Evolutionary conservation across 2,797 vertebrate species (phyloP), one percentile per base, ranked within the genome.

Genomic region (Siniperca obscura): DNA sequence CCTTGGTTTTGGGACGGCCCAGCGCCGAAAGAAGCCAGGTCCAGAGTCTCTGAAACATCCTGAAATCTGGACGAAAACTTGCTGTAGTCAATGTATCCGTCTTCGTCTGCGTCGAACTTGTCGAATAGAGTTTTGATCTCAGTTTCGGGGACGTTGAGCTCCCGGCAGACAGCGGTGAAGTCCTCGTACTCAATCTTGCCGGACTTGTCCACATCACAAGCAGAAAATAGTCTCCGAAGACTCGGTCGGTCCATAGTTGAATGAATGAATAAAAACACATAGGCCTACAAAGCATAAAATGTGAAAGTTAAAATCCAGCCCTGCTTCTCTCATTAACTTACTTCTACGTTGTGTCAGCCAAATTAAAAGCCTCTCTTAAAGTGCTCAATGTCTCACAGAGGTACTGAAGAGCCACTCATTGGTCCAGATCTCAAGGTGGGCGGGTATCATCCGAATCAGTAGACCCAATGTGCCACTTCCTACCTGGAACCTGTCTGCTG

Each of bases 191-290:
- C 95, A 1, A 95, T 96, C 66, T 66, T 81, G 2, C 94, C 95
- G 1, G 96, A 96, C 22, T 92, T 94, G 84, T 96, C 95, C 48
- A 95, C 90, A 14, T 96, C 96, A 53, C 95, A 96, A 0, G 94
- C 92, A 0, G 90, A 94, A 71, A 92, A 93, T 1, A 96, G 81
- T 19, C 93, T 91, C 21, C 83, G 80, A 0, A 92, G 73, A 19
- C 70, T 69, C 0, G 83, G 77, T 72, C 75, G 81, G 22, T 94
- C 90, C 95, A 95, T 95, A 14, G 13, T 57, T 27, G 0, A 36
- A 14, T 1, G 0, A 36, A 14, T 1, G 0, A 11, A 4, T 65
- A 61, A 79, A 75, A 85, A 62, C 9, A n/a, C 46, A 57, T 0
- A 36, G 36, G 36, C 36, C 36, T 36, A 27, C 11, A 73, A 44